These are phyloP conservation scores for Scaeva pyrastri DNA, from an alignment of 2,888 invertebrate species.

Conservation along the genomic window DNA sequence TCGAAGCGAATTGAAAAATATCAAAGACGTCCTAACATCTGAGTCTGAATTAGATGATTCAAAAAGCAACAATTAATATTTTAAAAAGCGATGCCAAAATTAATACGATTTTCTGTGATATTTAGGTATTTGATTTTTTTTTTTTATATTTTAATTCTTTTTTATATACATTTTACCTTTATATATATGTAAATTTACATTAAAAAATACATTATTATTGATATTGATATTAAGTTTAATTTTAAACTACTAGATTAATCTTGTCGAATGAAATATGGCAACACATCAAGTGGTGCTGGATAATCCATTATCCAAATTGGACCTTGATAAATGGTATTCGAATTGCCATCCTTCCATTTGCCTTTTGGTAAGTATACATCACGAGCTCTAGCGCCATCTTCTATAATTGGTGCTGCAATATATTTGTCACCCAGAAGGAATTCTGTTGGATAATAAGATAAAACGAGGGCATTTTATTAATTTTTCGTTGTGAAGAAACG, in stretches of 20 bases:
- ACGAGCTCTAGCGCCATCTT: conserved; percentile 86
- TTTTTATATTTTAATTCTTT: conserved; percentile 44
- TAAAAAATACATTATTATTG: conserved; percentile 4
- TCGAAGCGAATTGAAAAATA: conserved; percentile 74
- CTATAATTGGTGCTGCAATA: conserved; percentile 91
- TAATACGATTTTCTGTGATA: conserved; percentile 70
- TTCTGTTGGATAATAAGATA: conserved; percentile 85
- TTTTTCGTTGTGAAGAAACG: too few species aligned
- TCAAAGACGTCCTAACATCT: conserved; percentile 61
- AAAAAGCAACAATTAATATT: conserved; percentile 25
- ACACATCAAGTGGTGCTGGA: conserved; percentile 87
- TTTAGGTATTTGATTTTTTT: conserved; percentile 1
- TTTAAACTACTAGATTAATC: conserved; percentile 27
- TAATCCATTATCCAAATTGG: conserved; percentile 87
- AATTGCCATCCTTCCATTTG: conserved; percentile 88
- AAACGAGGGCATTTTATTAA: neutral
- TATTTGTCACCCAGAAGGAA: conserved; percentile 91
- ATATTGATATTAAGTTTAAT: conserved; percentile 3
- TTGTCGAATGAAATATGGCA: conserved; percentile 88
- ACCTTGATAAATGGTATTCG: conserved; percentile 84
- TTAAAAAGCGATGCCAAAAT: conserved; percentile 31
- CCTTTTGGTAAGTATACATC: conserved; percentile 92
- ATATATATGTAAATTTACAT: neutral
- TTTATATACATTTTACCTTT: conserved; percentile 25
- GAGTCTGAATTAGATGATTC: conserved; percentile 59